Evolutionary conservation across 2,113 vertebrate species (phyloP).

Genomic region (Shinisaurus crocodilurus): DNA sequence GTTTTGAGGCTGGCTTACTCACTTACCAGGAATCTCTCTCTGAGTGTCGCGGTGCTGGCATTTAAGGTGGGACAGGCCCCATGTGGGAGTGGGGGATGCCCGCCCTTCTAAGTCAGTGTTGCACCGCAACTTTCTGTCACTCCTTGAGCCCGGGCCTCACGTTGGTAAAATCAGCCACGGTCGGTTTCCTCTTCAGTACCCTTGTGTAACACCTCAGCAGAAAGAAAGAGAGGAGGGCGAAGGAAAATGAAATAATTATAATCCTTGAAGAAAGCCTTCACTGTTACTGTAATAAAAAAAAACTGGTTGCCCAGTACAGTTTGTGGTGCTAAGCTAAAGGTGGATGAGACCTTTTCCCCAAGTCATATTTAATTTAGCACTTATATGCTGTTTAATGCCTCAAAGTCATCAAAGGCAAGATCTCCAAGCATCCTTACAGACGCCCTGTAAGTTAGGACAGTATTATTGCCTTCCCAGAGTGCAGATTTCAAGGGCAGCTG

Average conservation of each 20-base stretch:
- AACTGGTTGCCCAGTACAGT: not conserved
- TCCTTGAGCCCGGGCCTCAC: not conserved
- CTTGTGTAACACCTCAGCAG: not conserved
- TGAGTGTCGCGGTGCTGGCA: not conserved
- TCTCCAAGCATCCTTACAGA: too few relatives aligned
- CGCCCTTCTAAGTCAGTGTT: conserved; percentile 42
- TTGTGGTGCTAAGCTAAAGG: not conserved
- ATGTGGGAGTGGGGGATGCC: not conserved
- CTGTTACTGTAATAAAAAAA: not conserved
- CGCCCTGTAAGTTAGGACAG: too few relatives aligned
- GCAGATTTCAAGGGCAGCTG: too few relatives aligned
- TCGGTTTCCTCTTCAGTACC: not conserved
- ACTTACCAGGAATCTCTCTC: conserved; percentile 66
- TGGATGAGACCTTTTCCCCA: not conserved
- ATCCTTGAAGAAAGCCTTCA: not conserved
- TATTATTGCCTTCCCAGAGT: too few relatives aligned
- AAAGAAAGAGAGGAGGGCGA: rapidly evolving
- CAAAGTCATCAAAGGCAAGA: too few relatives aligned
- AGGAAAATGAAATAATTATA: not conserved
- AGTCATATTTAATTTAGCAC: too few relatives aligned
- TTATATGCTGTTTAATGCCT: too few relatives aligned
- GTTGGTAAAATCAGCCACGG: not conserved
- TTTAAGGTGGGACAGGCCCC: conserved; percentile 41
- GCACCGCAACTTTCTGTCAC: conserved; percentile 37
- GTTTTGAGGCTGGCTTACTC: conserved; percentile 51